A percentile compares a stretch with the other conserved stretches of the same genome.
These are phyloP conservation scores for Bergia puertoricense DNA, from an alignment of 92 coral and sea anemone genomes.

Conservation along the genomic window DNA sequence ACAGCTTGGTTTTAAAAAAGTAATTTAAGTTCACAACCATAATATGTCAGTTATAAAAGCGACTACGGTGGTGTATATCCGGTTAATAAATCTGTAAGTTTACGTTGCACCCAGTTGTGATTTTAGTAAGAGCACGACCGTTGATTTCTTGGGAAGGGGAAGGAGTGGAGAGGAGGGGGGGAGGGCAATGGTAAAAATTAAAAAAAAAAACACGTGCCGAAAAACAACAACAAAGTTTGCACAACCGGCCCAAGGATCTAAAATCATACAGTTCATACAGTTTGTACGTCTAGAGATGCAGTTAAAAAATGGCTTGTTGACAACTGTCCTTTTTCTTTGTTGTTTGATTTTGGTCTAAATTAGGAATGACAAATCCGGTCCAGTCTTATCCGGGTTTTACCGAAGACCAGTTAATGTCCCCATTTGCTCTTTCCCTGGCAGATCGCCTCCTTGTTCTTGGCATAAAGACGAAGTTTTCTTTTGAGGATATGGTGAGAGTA, in stretches of 20 bases:
- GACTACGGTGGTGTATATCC: background rate
- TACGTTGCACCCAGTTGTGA: background rate
- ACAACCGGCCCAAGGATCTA: background rate
- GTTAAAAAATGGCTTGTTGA: background rate
- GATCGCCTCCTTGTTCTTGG: constrained; percentile 23
- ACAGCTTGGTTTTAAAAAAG: background rate
- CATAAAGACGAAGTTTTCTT: constrained; percentile 23
- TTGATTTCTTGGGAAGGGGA: too few species aligned
- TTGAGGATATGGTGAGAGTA: constrained; percentile 39
- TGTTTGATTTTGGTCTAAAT: background rate
- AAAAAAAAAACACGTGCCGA: background rate
- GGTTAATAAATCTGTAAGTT: background rate
- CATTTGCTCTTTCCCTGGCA: constrained; percentile 14
- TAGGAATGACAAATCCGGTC: constrained; percentile 4
- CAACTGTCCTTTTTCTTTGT: background rate
- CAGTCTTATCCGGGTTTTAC: background rate
- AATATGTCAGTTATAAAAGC: background rate
- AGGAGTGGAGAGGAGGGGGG: too few species aligned
- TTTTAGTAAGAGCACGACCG: too few species aligned
- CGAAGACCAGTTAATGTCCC: background rate
- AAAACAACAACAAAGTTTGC: background rate
- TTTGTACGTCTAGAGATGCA: background rate
- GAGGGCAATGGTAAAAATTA: too few species aligned
- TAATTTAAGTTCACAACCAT: background rate
- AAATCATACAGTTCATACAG: background rate